These are phyloP conservation scores for Coturnix japonica DNA, from an alignment of 2,113 vertebrate species.

Conservation along the genomic window DNA sequence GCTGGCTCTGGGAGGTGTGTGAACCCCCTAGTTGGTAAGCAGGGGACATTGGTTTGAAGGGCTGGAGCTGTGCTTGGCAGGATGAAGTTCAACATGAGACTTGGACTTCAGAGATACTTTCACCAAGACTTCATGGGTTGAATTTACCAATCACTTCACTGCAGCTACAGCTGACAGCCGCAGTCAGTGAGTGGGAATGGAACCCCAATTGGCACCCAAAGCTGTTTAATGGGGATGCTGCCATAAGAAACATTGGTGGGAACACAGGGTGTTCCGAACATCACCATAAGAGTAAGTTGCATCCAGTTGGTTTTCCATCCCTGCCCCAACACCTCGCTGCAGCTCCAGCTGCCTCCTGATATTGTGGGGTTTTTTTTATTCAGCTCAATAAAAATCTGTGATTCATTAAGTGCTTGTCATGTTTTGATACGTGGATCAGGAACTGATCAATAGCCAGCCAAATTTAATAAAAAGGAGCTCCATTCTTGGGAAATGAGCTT, in stretches of 20 bases:
- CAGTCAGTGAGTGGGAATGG: not conserved
- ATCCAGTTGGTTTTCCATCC: not conserved
- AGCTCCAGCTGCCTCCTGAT: not conserved
- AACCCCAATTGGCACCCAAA: not conserved
- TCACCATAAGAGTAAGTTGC: not conserved
- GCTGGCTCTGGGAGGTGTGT: not conserved
- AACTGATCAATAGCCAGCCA: conserved; percentile 77
- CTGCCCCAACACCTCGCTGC: not conserved
- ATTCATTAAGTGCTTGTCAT: conserved; percentile 75
- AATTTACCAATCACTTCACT: rapidly evolving
- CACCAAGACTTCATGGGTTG: not conserved
- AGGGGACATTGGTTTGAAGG: conserved; percentile 29
- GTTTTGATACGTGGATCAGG: conserved; percentile 73
- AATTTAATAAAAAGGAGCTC: conserved; percentile 80
- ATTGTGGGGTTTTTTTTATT: conserved; percentile 45
- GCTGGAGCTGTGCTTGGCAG: not conserved
- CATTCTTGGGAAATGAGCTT: conserved; percentile 75
- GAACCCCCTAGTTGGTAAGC: not conserved
- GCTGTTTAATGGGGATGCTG: not conserved
- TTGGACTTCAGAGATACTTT: not conserved
- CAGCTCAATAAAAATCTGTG: conserved; percentile 54
- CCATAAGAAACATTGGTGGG: not conserved
- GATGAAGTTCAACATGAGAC: not conserved
- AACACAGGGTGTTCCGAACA: not conserved
- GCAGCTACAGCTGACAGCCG: not conserved